Percentiles rank a stretch among this genome's conserved stretches.
These are phyloP conservation scores for Orchestia grillus DNA, from an alignment of 1,140 invertebrate species.

Conservation along the genomic window DNA sequence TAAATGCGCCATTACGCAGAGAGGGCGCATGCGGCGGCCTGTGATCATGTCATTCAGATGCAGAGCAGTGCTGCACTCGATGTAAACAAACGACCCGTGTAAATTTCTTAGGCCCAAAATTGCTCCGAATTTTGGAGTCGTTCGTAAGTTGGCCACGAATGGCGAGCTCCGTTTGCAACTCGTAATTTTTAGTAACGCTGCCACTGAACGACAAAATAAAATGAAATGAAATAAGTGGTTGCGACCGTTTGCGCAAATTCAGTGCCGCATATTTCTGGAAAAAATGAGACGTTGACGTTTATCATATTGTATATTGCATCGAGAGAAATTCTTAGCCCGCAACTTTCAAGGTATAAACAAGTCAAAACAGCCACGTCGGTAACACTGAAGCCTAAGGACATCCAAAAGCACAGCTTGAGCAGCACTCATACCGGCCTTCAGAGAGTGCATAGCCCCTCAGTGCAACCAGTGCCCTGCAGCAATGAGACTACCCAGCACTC, in stretches of 20 bases:
- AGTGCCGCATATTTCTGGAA: not conserved
- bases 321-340: not conserved
- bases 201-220: not conserved
- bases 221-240: not conserved
- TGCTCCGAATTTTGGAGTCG: not conserved
- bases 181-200: not conserved
- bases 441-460: too few species aligned
- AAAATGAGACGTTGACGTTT: not conserved
- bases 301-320: not conserved
- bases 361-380: not conserved
- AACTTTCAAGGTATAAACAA: not conserved
- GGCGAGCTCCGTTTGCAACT: not conserved
- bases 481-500: too few species aligned
- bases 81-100: conserved; percentile 7
- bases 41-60: not conserved
- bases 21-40: not conserved
- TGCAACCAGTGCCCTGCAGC: too few species aligned
- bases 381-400: not conserved
- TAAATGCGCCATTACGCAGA: not conserved
- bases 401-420: too few species aligned
- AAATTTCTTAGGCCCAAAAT: conserved; percentile 1
- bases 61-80: not conserved
- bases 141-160: not conserved
- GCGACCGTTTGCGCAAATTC: not conserved
- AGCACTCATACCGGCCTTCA: too few species aligned